A percentile compares a stretch with the other conserved stretches of the same genome.
Conservation (phyloP, 2,797 vertebrate species). For the Sparus aurata region DNA sequence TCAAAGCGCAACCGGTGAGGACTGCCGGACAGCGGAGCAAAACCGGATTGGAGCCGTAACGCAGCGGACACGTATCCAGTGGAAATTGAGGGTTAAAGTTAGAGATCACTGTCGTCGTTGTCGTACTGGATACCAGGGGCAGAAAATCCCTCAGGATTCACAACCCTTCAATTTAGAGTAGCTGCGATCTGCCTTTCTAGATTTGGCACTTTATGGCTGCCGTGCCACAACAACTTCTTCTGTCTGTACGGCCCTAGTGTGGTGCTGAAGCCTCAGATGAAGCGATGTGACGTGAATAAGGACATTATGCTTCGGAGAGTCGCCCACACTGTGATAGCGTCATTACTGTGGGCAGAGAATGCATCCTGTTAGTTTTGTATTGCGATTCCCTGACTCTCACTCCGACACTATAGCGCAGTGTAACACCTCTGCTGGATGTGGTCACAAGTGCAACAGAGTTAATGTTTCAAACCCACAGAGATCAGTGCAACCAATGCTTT, state of each 20-base stretch:
- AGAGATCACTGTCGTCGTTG: too few relatives aligned
- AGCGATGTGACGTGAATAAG: too few relatives aligned
- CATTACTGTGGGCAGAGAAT: background rate
- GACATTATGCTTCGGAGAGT: background rate
- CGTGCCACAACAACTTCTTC: background rate
- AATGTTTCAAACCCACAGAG: conserved; percentile 10
- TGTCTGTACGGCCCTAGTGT: background rate
- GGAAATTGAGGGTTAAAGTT: too few relatives aligned
- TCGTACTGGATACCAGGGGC: too few relatives aligned
- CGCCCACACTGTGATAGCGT: background rate
- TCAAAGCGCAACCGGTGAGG: too few relatives aligned
- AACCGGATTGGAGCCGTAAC: too few relatives aligned
- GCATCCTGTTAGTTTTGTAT: background rate
- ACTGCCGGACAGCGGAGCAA: too few relatives aligned
- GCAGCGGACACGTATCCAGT: too few relatives aligned
- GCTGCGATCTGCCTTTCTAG: background rate
- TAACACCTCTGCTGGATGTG: background rate
- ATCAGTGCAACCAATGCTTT: conserved; percentile 10
- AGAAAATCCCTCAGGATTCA: background rate
- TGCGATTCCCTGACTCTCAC: conserved; percentile 2
- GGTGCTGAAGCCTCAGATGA: background rate
- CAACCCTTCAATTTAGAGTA: background rate
- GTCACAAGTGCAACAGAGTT: conserved; percentile 8
- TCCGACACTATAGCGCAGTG: background rate
- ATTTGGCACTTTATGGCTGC: background rate